Evolutionary conservation across 1,140 invertebrate genomes (phyloP), one percentile per base, ranked within the genome.

Genomic region (Lepidurus arcticus): DNA sequence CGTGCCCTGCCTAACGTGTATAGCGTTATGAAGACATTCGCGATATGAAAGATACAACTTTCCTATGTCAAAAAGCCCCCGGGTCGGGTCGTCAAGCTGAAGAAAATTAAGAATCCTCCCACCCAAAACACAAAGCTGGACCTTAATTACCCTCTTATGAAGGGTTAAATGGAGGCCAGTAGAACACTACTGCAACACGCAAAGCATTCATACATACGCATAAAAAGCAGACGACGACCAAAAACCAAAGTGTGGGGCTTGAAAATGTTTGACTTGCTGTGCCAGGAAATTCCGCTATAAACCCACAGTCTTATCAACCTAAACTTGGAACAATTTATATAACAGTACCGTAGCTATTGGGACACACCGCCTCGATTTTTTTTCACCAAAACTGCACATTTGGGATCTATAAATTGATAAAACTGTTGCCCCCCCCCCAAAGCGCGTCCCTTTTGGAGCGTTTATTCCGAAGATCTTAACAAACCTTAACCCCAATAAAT

Each of bases 11-110:
- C 1, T 7, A 65, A 65, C 7, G 53, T 7, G 53, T 65, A 13
- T 10, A n/a, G n/a, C 10, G 53, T 65, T 65, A 65, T 65, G 53
- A 65, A 65, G 53, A 65, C 53, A 65, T 65, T 65, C 53, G 53
- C 53, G 21, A 65, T 65, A 65, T 65, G 53, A 65, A 34, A 34
- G 34, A 34, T 34, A 34, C 34, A 34, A 34, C 34, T 65, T 65
- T 65, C 53, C 21, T 13, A n/a, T 65, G 53, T 21, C 21, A 65
- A 65, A 65, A 65, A 65, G 53, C 21, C n/a, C 53, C 45, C 53
- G 34, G 34, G 34, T 21, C 53, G 21, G 53, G 7, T 13, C 53
- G 53, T 13, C 53, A 65, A 65, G 21, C 53, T 65, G 5, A 65
- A 65, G 53, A 21, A 65, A 65, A 65, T 65, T 21, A 65, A 65